Percentiles rank a stretch among this genome's conserved stretches.
phyloP scores from a whole-genome alignment of 2,113 vertebrate species.

The Lethenteron reissneri region DNA sequence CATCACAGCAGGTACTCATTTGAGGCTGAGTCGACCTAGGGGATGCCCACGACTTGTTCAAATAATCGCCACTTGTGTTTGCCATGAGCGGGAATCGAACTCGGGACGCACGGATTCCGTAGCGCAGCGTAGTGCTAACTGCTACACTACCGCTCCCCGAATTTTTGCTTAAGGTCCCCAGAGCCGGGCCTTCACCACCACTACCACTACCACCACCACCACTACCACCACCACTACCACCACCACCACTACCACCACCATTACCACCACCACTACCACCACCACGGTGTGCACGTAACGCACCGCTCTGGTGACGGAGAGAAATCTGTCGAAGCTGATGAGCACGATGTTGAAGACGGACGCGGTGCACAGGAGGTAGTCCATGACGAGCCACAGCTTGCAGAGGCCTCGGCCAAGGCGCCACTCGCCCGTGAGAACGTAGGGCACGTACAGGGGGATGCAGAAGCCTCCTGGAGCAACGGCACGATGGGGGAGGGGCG shows the following conservation, averaged over 20 bases:
- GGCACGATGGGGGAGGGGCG: no score
- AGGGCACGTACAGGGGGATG: constrained; percentile 53
- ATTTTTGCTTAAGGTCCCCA: no score
- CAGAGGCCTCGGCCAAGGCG: constrained; percentile 33
- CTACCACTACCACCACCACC: no score
- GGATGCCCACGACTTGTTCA: no score
- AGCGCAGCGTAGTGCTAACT: no score
- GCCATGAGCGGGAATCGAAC: no score
- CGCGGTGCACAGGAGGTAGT: constrained; percentile 51
- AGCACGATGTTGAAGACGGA: constrained; percentile 65
- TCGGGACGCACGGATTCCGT: no score
- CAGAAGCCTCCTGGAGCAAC: constrained; percentile 31
- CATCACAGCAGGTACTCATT: no score
- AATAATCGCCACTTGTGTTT: no score
- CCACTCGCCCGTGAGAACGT: constrained; percentile 32
- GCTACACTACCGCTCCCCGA: no score
- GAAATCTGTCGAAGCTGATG: constrained; percentile 66
- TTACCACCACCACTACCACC: not conserved
- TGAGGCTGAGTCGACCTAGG: no score
- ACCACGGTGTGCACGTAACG: constrained; percentile 18
- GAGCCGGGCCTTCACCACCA: no score
- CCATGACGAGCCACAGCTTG: constrained; percentile 42
- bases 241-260: not conserved
- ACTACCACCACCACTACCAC: not conserved
- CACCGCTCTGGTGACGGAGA: constrained; percentile 62